These are phyloP conservation scores for Strongylocentrotus purpuratus DNA, from an alignment of 35 echinoderm and acorn worm genomes.

Conservation along the genomic window DNA sequence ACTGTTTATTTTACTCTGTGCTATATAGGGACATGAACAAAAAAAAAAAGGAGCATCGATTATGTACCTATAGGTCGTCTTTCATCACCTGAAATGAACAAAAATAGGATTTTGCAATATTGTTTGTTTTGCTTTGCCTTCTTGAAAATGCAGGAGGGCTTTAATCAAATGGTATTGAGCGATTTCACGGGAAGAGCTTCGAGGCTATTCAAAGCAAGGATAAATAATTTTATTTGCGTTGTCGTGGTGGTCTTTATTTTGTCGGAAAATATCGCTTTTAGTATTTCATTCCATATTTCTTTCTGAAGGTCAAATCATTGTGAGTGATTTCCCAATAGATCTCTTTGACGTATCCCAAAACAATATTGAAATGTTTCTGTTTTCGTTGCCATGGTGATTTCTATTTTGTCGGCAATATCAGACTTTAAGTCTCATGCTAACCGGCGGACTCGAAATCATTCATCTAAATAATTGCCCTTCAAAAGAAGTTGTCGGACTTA, in stretches of 20 bases:
- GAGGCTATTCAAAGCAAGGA: neutral
- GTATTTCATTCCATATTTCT: neutral
- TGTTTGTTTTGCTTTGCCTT: no score
- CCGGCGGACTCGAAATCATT: neutral
- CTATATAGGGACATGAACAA: no score
- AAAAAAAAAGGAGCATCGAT: no score
- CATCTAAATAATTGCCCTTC: neutral
- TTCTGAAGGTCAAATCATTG: neutral
- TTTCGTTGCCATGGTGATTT: neutral
- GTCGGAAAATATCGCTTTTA: neutral
- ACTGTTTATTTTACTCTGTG: no score
- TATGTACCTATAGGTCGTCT: no score
- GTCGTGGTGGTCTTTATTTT: neutral
- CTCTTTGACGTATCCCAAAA: neutral
- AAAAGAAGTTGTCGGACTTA: neutral
- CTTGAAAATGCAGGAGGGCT: no score
- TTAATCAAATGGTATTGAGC: no score
- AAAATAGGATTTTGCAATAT: no score
- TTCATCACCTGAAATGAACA: no score
- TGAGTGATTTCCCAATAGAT: neutral
- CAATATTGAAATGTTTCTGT: neutral
- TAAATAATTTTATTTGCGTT: neutral
- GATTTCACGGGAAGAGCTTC: no score
- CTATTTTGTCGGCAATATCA: neutral
- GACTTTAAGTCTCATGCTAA: neutral